Evolutionary conservation across 2,113 vertebrate species (phyloP).

Genomic region (Pimephales promelas): DNA sequence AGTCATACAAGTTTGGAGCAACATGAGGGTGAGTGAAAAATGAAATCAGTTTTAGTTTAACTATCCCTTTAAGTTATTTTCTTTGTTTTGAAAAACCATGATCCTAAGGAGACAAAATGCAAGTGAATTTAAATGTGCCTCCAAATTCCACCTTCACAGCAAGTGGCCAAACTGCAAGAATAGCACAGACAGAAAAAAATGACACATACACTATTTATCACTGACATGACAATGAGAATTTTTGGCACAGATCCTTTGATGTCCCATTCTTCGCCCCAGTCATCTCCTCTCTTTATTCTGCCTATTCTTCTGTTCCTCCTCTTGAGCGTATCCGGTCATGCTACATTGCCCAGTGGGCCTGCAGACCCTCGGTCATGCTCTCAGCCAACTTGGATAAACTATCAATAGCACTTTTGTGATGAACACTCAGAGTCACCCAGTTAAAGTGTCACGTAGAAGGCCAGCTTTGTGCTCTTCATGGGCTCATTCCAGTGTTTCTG

Average conservation of each 20-base stretch:
- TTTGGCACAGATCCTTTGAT: slow-evolving; percentile 15
- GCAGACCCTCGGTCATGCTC: slow-evolving; percentile 29
- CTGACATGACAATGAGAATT: slow-evolving; percentile 38
- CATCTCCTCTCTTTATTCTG: slow-evolving; percentile 28
- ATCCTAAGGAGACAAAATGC: background rate
- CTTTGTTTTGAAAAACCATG: background rate
- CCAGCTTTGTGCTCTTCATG: slow-evolving; percentile 52
- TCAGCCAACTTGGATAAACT: slow-evolving; percentile 39
- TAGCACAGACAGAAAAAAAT: slow-evolving; percentile 1
- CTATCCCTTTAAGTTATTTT: no score
- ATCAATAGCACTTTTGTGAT: slow-evolving; percentile 61
- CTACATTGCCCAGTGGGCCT: slow-evolving; percentile 32
- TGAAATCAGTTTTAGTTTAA: no score
- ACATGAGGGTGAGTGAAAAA: no score
- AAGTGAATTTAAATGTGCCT: background rate
- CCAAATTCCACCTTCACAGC: background rate
- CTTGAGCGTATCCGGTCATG: slow-evolving; percentile 41
- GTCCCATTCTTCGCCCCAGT: slow-evolving; percentile 9
- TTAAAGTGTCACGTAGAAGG: slow-evolving; percentile 51
- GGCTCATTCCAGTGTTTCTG: slow-evolving; percentile 52
- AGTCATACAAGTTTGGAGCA: no score
- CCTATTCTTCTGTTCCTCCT: slow-evolving; percentile 10
- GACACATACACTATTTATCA: slow-evolving; percentile 4
- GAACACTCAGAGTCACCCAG: slow-evolving; percentile 45
- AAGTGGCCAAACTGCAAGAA: background rate